Percentiles rank a stretch among this genome's conserved stretches.
Conservation (phyloP, 2,888 invertebrate species). For the Parnassius smintheus region DNA sequence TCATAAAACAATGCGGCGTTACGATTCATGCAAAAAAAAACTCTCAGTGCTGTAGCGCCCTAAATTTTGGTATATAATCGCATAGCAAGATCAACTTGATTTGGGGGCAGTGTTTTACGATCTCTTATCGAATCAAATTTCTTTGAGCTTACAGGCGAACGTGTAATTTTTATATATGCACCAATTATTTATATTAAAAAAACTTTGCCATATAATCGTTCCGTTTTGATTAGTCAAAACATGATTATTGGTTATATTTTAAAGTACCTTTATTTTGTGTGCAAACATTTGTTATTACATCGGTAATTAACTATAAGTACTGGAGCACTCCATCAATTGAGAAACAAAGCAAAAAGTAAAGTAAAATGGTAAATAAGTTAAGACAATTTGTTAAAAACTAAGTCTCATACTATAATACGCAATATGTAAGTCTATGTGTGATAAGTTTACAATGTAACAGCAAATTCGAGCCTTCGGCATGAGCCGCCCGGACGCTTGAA, state of each 20-base stretch:
- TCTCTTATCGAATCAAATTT: slow-evolving; percentile 30
- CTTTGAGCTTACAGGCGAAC: slow-evolving; percentile 51
- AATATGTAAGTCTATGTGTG: not conserved
- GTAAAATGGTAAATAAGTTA: not conserved
- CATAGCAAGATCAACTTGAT: slow-evolving; percentile 52
- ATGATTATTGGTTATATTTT: slow-evolving; percentile 1
- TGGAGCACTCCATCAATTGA: too few species aligned
- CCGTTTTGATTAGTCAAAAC: slow-evolving; percentile 22
- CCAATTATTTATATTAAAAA: slow-evolving; percentile 61
- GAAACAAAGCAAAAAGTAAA: not conserved
- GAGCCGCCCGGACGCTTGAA: slow-evolving; percentile 51
- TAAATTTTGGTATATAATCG: slow-evolving; percentile 56
- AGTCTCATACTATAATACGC: too few species aligned
- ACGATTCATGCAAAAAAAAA: slow-evolving; percentile 57
- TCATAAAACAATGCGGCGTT: slow-evolving; percentile 69
- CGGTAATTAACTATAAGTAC: too few species aligned
- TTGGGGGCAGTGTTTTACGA: slow-evolving; percentile 59
- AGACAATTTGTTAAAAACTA: not conserved
- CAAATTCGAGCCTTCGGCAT: slow-evolving; percentile 12
- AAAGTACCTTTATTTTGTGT: too few species aligned
- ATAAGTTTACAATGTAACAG: slow-evolving; percentile 19
- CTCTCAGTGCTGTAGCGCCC: slow-evolving; percentile 51
- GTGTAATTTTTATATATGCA: slow-evolving; percentile 44
- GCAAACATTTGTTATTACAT: too few species aligned
- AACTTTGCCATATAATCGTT: slow-evolving; percentile 44